Evolutionary conservation across 2,797 vertebrate species (phyloP).

Genomic region (Danio jaintianensis): DNA sequence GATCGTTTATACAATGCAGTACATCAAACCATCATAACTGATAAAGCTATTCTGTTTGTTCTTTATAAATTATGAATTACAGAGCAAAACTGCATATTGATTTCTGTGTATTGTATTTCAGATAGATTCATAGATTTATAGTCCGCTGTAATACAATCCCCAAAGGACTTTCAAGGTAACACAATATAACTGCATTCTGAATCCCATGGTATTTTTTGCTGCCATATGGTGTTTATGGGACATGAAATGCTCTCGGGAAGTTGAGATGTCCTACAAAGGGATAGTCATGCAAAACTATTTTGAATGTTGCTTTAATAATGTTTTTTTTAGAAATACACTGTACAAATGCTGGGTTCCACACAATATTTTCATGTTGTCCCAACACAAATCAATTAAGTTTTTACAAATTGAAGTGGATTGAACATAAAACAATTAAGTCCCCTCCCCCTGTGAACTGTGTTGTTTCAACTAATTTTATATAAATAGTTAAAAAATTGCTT

Average conservation of each 20-base stretch:
- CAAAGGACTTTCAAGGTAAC: slow-evolving; percentile 2
- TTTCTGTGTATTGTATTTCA: slow-evolving; percentile 12
- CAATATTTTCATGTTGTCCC: no score
- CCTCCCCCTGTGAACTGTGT: no score
- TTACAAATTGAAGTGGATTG: no score
- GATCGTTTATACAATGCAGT: no score
- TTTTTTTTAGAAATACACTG: neutral
- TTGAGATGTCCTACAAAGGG: neutral
- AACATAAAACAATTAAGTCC: no score
- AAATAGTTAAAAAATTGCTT: no score
- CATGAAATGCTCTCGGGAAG: slow-evolving; percentile 26
- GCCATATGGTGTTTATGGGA: slow-evolving; percentile 29
- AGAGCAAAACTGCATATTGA: slow-evolving; percentile 28
- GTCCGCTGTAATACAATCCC: slow-evolving; percentile 4
- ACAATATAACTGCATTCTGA: neutral
- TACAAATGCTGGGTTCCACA: no score
- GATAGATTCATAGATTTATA: slow-evolving; percentile 34
- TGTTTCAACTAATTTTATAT: no score
- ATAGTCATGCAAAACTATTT: neutral
- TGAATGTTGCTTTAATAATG: neutral
- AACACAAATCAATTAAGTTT: no score
- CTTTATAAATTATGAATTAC: neutral
- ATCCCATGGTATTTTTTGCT: slow-evolving; percentile 4
- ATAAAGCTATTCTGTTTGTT: neutral
- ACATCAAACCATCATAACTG: neutral